A percentile compares a stretch with the other conserved stretches of the same genome.
Conservation (phyloP, 1,140 invertebrate species). For the Tetramorium parvispinum region DNA sequence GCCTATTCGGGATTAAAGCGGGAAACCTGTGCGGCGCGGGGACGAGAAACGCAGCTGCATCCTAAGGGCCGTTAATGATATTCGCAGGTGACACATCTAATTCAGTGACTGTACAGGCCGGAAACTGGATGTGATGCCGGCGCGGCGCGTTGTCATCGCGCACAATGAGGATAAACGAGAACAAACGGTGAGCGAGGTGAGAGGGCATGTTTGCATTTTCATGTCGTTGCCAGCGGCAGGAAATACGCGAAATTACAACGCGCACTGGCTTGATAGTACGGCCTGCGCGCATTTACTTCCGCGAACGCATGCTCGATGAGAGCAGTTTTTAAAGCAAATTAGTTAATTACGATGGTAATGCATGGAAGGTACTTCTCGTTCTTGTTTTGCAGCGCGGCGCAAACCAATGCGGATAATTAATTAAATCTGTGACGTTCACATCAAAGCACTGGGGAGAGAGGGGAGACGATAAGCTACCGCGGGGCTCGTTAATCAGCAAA, state of each 20-base stretch:
- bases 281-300: slow-evolving; percentile 61
- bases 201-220: slow-evolving; percentile 80
- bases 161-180: slow-evolving; percentile 82
- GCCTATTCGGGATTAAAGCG: slow-evolving; percentile 61
- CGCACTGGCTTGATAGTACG: slow-evolving; percentile 35
- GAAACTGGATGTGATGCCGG: slow-evolving; percentile 80
- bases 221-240: slow-evolving; percentile 79
- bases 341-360: slow-evolving; percentile 63
- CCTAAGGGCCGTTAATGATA: slow-evolving; percentile 79
- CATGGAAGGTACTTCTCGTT: slow-evolving; percentile 59
- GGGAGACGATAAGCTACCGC: slow-evolving; percentile 37
- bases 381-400: slow-evolving; percentile 48
- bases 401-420: slow-evolving; percentile 53
- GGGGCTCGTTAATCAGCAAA: slow-evolving; percentile 12
- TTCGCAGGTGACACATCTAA: slow-evolving; percentile 80
- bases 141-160: slow-evolving; percentile 76
- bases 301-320: slow-evolving; percentile 40
- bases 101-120: slow-evolving; percentile 79
- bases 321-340: slow-evolving; percentile 58
- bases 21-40: slow-evolving; percentile 36
- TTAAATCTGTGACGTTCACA: slow-evolving; percentile 55
- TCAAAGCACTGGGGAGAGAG: slow-evolving; percentile 14
- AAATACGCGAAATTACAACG: slow-evolving; percentile 73
- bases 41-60: slow-evolving; percentile 70
- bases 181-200: slow-evolving; percentile 75